Evolutionary conservation across 1,140 invertebrate species (phyloP).

Genomic region (Maconellicoccus hirsutus): DNA sequence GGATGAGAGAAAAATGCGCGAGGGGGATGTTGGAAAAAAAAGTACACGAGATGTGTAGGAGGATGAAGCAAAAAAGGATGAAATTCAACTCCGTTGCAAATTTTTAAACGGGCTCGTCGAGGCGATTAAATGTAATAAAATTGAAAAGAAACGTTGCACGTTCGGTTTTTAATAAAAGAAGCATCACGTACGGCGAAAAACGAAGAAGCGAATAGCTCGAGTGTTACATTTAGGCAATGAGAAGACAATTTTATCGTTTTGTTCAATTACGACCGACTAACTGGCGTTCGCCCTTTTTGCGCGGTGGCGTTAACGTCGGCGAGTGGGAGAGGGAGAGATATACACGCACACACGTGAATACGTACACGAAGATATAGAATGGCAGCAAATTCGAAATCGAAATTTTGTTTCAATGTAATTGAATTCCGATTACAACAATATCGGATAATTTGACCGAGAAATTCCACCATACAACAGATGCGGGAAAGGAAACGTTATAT

Average conservation of each 20-base stretch:
- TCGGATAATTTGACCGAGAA: neutral
- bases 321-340: too few species aligned
- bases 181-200: neutral
- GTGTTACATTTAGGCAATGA: neutral
- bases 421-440: slow-evolving; percentile 20
- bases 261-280: slow-evolving; percentile 7
- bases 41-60: neutral
- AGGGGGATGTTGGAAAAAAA: neutral
- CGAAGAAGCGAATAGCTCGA: neutral
- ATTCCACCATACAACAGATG: slow-evolving; percentile 12
- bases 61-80: neutral
- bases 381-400: neutral
- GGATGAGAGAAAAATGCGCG: neutral
- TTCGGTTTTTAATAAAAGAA: slow-evolving; percentile 20
- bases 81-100: neutral
- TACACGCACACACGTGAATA: neutral
- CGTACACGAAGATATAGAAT: neutral
- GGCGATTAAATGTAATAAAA: slow-evolving; percentile 5
- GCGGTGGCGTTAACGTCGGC: neutral
- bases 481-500: neutral
- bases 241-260: slow-evolving; percentile 9
- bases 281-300: neutral
- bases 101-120: neutral
- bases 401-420: slow-evolving; percentile 21
- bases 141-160: neutral